These are phyloP conservation scores for Leiothrix lutea DNA, from an alignment of 2,113 vertebrate species.

Conservation along the genomic window DNA sequence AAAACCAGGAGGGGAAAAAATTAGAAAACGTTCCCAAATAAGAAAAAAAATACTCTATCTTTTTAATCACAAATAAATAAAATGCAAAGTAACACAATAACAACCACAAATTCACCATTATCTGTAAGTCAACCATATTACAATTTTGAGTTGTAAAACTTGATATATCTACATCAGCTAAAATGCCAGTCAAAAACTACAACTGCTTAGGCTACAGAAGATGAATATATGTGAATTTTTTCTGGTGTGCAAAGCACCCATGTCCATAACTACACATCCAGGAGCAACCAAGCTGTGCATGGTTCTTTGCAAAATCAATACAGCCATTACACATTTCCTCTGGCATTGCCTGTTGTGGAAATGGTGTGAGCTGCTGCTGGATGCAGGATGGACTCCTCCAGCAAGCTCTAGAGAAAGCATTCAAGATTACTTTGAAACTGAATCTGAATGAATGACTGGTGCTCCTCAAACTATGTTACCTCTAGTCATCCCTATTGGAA, in stretches of 20 bases:
- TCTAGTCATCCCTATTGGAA: neutral
- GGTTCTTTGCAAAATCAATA: neutral
- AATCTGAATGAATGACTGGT: neutral
- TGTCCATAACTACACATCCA: neutral
- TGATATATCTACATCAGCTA: neutral
- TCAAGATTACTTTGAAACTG: neutral
- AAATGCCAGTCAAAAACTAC: neutral
- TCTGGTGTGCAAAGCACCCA: neutral
- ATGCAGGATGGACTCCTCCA: neutral
- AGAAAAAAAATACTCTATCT: rapidly evolving
- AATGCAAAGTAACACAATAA: neutral
- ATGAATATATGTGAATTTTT: neutral
- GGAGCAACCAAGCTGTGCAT: rapidly evolving
- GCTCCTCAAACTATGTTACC: neutral
- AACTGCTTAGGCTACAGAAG: neutral
- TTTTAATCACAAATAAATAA: neutral
- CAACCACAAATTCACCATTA: neutral
- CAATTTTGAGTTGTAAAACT: neutral
- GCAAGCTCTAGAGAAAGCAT: neutral
- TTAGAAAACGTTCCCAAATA: neutral
- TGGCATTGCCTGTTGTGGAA: neutral
- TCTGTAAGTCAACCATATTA: neutral
- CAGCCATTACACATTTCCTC: rapidly evolving
- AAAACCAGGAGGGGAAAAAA: neutral
- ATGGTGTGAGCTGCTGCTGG: neutral